These are phyloP conservation scores for Siderastrea siderea DNA, from an alignment of 92 coral and sea anemone species.

Conservation along the genomic window DNA sequence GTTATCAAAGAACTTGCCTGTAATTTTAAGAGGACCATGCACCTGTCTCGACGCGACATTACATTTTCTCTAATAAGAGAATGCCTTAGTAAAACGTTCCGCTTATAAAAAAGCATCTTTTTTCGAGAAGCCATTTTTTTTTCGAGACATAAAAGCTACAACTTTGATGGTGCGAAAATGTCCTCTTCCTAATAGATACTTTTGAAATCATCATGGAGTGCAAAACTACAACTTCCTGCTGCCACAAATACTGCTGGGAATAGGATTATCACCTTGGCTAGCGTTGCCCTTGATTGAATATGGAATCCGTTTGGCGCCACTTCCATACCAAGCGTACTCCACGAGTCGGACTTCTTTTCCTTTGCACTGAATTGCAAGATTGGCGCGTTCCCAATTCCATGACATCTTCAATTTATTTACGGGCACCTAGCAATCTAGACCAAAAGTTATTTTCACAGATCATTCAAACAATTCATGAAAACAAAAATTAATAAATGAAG, in stretches of 20 bases:
- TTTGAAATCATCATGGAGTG: too few species aligned
- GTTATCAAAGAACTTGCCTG: too few species aligned
- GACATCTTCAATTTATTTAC: not conserved
- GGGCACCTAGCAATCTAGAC: not conserved
- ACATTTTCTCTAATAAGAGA: too few species aligned
- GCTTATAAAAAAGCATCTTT: too few species aligned
- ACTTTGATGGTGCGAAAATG: too few species aligned
- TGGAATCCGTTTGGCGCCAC: not conserved
- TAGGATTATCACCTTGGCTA: not conserved
- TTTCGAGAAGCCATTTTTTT: too few species aligned
- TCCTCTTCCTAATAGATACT: too few species aligned
- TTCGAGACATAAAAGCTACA: too few species aligned
- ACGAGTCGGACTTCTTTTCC: not conserved
- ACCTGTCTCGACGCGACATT: too few species aligned
- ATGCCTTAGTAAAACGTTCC: too few species aligned
- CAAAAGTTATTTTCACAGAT: not conserved
- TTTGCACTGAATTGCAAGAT: conserved; percentile 11
- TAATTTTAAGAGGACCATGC: too few species aligned
- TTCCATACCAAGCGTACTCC: not conserved
- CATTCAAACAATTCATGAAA: not conserved
- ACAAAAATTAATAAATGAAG: too few species aligned
- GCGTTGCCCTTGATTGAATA: not conserved
- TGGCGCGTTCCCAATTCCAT: not conserved
- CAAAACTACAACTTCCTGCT: not conserved
- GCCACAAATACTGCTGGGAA: not conserved